Evolutionary conservation across 1,140 invertebrate species (phyloP).

Genomic region (Magallana angulata): DNA sequence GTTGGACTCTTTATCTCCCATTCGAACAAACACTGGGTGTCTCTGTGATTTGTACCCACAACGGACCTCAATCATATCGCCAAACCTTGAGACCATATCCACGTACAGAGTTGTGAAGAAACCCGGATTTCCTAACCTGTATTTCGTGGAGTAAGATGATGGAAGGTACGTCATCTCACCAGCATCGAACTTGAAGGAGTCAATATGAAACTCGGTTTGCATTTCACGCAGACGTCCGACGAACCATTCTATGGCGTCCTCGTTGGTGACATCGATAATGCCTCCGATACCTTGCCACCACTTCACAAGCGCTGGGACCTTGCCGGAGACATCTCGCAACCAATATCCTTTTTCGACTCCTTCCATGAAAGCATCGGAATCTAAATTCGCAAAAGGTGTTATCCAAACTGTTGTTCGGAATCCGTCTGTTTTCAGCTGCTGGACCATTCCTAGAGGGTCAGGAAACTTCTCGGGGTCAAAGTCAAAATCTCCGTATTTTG

Average conservation of each 20-base stretch:
- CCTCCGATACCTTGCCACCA: slow-evolving; percentile 74
- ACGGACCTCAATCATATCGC: slow-evolving; percentile 80
- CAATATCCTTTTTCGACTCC: slow-evolving; percentile 59
- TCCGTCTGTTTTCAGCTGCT: slow-evolving; percentile 83
- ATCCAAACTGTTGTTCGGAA: slow-evolving; percentile 91
- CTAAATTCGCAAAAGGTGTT: slow-evolving; percentile 87
- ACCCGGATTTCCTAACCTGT: slow-evolving; percentile 53
- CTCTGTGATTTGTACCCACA: slow-evolving; percentile 89
- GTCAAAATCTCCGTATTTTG: slow-evolving; percentile 89
- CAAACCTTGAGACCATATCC: slow-evolving; percentile 54
- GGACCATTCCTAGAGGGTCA: slow-evolving; percentile 83
- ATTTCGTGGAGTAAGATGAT: slow-evolving; percentile 65
- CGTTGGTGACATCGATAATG: slow-evolving; percentile 83
- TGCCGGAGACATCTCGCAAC: slow-evolving; percentile 55
- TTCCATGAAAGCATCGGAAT: slow-evolving; percentile 58
- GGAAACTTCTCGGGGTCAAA: slow-evolving; percentile 88
- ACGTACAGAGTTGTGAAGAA: slow-evolving; percentile 62
- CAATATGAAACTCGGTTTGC: slow-evolving; percentile 80
- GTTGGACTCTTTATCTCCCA: slow-evolving; percentile 91
- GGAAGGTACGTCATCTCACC: slow-evolving; percentile 80
- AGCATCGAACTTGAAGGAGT: slow-evolving; percentile 94
- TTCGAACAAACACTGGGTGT: slow-evolving; percentile 89
- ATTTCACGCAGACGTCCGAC: slow-evolving; percentile 82
- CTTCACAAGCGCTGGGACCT: slow-evolving; percentile 60
- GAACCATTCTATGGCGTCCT: slow-evolving; percentile 85